Base-by-base conservation (phyloP, 2,888 invertebrate genomes). In the Listrodromus nycthemerus region DNA sequence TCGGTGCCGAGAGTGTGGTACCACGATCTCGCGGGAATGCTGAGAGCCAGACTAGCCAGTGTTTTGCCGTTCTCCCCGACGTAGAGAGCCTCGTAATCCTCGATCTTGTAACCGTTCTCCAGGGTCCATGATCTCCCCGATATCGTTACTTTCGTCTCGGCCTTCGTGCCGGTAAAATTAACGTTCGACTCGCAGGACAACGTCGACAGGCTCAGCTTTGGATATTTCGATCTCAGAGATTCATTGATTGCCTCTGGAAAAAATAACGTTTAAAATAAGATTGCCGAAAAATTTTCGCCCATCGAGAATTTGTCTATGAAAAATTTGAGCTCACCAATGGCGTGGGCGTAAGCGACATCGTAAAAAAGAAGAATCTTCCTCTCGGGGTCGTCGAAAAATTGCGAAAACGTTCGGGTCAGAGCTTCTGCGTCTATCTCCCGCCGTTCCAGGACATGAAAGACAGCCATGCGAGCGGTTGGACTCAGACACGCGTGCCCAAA, bases 401-500 rank as follows among this genome's bases (percentile, higher is more conserved):
- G 90, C 33, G 86, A 82, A 71, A 94, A 91, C 33, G 92, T 87
- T 41, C 93, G 69, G 27, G 88, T 86, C 70, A 96, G 91, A 6
- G 88, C 85, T 0, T 94, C 91, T 5, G 95, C 75, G 90, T 96
- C 94, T 10, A 98, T 89, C 0, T 94, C 87, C 50, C 93, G 92
- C 90, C 96, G 96, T 16, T 96, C 96, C 85, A 97, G 95, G 50
- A 98, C 95, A 86, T 96, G 96, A 73, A 96, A 95, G 4, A 97
- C 96, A 0, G 98, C 97, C 76, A 98, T 94, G 73, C 96, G 95
- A 37, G 95, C 91, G 0, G 94, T 94, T 16, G 96, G 96, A 88
- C 95, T 95, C 41, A 97, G 97, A 93, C 99, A 99, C 0, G 97
- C 96, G 90, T 96, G 96, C 0, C 99, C 99, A 93, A 97, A 99